A percentile compares a stretch with the other conserved stretches of the same genome.
These are phyloP conservation scores for Drosophila chauvacae DNA, from an alignment of 1,140 invertebrate genomes.

Conservation along the genomic window DNA sequence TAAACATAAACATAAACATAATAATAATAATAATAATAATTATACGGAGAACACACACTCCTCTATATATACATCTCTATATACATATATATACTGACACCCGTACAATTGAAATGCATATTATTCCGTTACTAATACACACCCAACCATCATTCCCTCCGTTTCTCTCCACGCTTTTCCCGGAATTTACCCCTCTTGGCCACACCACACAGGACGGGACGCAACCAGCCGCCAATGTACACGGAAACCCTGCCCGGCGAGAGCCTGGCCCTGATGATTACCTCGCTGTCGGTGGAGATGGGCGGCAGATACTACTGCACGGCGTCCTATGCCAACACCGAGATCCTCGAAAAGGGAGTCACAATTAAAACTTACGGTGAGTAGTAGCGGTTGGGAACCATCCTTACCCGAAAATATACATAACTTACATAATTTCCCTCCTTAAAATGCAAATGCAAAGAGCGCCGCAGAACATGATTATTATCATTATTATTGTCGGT, in stretches of 20 bases:
- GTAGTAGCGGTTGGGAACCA: constrained; percentile 73
- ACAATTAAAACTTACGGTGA: constrained; percentile 91
- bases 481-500: constrained; percentile 17
- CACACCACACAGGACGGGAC: constrained; percentile 64
- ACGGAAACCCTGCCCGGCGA: constrained; percentile 87
- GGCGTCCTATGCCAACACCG: constrained; percentile 90
- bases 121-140: constrained; percentile 65
- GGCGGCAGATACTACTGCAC: constrained; percentile 93
- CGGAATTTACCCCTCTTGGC: background rate
- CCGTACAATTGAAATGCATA: constrained; percentile 57
- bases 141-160: constrained; percentile 18
- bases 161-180: constrained; percentile 3
- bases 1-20: constrained; percentile 58
- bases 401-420: background rate
- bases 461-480: constrained; percentile 13
- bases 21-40: constrained; percentile 52
- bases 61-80: background rate
- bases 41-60: constrained; percentile 10
- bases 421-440: background rate
- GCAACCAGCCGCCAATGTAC: constrained; percentile 87
- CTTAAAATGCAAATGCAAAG: constrained; percentile 12
- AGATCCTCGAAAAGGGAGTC: constrained; percentile 88
- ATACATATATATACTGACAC: constrained; percentile 23
- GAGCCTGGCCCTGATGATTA: constrained; percentile 90
- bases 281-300: constrained; percentile 90